Evolutionary conservation across 2,113 vertebrate genomes (phyloP).

Genomic region (Xyrauchen texanus): DNA sequence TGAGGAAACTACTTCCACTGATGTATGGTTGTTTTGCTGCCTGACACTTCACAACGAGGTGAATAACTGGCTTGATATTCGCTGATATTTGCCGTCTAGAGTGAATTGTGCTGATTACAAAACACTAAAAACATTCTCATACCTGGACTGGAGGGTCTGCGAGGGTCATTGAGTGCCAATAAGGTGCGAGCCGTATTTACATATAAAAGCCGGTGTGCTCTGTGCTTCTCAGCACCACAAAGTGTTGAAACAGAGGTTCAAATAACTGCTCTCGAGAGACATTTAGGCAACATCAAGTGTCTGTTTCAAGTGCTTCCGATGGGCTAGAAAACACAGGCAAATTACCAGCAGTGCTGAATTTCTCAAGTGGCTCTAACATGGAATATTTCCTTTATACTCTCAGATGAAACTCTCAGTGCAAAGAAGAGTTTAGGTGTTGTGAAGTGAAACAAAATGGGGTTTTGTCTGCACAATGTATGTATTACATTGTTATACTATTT

Average conservation of each 20-base stretch:
- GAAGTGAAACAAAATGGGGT: not conserved
- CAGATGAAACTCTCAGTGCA: not conserved
- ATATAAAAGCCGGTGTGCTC: too few species aligned
- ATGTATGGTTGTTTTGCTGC: constrained; percentile 43
- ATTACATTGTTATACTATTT: not conserved
- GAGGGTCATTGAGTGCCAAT: too few species aligned
- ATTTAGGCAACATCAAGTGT: constrained; percentile 50
- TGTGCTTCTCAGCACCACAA: too few species aligned
- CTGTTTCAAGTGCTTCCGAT: constrained; percentile 35
- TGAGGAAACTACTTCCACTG: constrained; percentile 13
- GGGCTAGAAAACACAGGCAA: constrained; percentile 13
- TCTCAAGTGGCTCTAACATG: constrained; percentile 23
- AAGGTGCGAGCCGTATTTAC: too few species aligned
- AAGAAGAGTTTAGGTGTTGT: constrained; percentile 5
- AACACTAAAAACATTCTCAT: too few species aligned
- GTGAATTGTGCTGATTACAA: too few species aligned
- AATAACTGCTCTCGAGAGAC: constrained; percentile 33
- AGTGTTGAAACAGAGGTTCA: constrained; percentile 39
- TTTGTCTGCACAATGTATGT: not conserved
- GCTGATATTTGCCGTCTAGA: too few species aligned
- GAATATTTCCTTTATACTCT: not conserved
- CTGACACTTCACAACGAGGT: constrained; percentile 25
- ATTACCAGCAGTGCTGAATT: constrained; percentile 7
- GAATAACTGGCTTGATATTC: constrained; percentile 14
- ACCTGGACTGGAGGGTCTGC: too few species aligned